These are phyloP conservation scores for Syngnathus typhle DNA, from an alignment of 2,113 vertebrate species.

Conservation along the genomic window DNA sequence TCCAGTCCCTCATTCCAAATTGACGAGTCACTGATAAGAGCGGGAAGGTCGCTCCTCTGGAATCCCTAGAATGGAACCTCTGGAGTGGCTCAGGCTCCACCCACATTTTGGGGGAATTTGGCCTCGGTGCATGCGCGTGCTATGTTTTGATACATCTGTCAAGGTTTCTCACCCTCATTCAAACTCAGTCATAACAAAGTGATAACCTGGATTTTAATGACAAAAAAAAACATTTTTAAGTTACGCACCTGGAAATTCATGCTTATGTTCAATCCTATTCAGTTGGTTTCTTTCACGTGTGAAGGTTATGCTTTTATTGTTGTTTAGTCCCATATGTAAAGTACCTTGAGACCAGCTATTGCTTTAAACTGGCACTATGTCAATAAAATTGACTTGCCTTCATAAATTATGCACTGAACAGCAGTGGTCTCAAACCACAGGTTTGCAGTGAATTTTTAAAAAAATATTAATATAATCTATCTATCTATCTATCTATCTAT, in stretches of 20 bases:
- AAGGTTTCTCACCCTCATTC: neutral
- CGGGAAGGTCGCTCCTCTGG: neutral
- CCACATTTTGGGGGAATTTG: neutral
- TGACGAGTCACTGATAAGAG: constrained; percentile 2
- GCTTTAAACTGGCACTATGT: neutral
- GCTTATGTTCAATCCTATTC: no score
- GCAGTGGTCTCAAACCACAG: no score
- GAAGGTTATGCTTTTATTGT: neutral
- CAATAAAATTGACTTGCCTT: neutral
- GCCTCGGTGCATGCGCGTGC: neutral
- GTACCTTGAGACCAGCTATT: neutral
- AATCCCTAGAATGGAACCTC: constrained; percentile 6
- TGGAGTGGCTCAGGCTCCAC: neutral
- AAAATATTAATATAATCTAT: neutral
- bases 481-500: constrained; percentile 26
- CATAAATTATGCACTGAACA: neutral
- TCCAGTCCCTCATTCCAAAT: constrained; percentile 5
- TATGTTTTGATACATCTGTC: neutral
- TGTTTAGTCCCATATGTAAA: neutral
- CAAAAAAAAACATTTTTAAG: neutral
- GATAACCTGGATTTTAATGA: neutral
- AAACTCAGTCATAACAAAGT: neutral
- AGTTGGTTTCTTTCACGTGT: neutral
- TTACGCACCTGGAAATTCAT: neutral
- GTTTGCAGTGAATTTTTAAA: no score